Percentiles rank a stretch among this genome's conserved stretches.
These are phyloP conservation scores for Ganaspis brasiliensis DNA, from an alignment of 2,888 invertebrate genomes.

Conservation along the genomic window DNA sequence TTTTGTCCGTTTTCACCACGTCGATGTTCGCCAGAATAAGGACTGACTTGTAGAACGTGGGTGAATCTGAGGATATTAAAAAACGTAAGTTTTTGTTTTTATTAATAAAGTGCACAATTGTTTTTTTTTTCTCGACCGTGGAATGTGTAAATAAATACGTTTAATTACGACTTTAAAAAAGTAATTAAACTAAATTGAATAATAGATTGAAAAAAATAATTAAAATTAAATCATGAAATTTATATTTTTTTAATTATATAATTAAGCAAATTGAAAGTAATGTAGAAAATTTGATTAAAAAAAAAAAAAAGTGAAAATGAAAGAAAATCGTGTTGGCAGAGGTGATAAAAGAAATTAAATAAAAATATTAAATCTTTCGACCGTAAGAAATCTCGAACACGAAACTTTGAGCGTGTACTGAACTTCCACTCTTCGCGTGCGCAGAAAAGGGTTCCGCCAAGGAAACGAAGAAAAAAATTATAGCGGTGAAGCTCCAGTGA, in stretches of 20 bases:
- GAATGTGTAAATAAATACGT: too few relatives aligned
- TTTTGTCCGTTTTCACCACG: conserved; percentile 8
- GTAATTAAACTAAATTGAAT: too few relatives aligned
- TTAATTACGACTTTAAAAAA: background rate
- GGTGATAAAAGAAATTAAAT: too few relatives aligned
- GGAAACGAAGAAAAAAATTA: conserved; percentile 28
- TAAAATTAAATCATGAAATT: too few relatives aligned
- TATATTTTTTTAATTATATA: too few relatives aligned
- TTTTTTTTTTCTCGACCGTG: too few relatives aligned
- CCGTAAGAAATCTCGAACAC: background rate
- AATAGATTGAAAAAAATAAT: too few relatives aligned
- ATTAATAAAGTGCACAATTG: too few relatives aligned
- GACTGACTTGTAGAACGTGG: conserved; percentile 40
- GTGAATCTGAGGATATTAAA: conserved; percentile 35
- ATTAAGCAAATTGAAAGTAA: too few relatives aligned
- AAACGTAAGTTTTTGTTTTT: conserved; percentile 27
- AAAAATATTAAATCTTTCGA: background rate
- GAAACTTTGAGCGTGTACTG: conserved; percentile 17
- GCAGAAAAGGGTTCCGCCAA: conserved; percentile 45
- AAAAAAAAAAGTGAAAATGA: too few relatives aligned
- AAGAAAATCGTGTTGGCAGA: too few relatives aligned
- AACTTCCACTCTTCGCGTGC: conserved; percentile 36
- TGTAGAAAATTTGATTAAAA: too few relatives aligned
- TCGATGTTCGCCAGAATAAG: conserved; percentile 31
- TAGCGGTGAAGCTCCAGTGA: conserved; percentile 8